Evolutionary conservation across 2,888 invertebrate species (phyloP).

Genomic region (Agriopis leucophaearia): DNA sequence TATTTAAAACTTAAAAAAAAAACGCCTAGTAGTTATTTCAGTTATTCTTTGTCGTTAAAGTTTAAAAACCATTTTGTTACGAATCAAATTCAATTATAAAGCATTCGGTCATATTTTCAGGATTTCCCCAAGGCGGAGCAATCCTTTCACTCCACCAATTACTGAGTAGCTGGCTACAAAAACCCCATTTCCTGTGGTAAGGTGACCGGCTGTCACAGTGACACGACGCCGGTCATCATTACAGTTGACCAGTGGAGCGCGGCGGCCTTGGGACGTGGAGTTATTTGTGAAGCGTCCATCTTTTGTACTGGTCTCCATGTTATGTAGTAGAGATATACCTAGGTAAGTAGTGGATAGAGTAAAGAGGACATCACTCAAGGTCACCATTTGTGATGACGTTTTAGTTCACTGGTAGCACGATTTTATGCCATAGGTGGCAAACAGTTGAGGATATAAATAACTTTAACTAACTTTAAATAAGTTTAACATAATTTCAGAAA

Average conservation of each 20-base stretch:
- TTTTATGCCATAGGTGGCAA: too few relatives aligned
- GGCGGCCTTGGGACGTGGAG: slow-evolving; percentile 51
- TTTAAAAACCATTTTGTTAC: background rate
- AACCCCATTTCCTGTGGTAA: slow-evolving; percentile 30
- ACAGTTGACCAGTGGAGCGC: slow-evolving; percentile 57
- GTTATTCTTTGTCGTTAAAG: background rate
- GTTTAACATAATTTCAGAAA: too few relatives aligned
- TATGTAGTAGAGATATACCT: slow-evolving; percentile 3
- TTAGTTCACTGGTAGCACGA: too few relatives aligned
- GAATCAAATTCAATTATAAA: background rate
- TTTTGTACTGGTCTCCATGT: background rate
- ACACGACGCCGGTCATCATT: slow-evolving; percentile 26
- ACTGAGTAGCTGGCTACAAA: slow-evolving; percentile 11
- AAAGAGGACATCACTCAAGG: background rate
- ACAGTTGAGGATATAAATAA: too few relatives aligned
- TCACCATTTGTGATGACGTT: too few relatives aligned
- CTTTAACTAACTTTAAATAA: too few relatives aligned
- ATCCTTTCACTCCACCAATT: slow-evolving; percentile 15
- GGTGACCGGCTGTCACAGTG: slow-evolving; percentile 31
- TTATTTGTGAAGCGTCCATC: slow-evolving; percentile 12
- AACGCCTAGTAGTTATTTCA: too few relatives aligned
- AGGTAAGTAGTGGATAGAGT: background rate
- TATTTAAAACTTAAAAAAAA: too few relatives aligned
- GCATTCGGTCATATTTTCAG: slow-evolving; percentile 6
- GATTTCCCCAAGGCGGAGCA: slow-evolving; percentile 14